Evolutionary conservation across 1,140 invertebrate species (phyloP).

Genomic region (Ceratitis capitata): DNA sequence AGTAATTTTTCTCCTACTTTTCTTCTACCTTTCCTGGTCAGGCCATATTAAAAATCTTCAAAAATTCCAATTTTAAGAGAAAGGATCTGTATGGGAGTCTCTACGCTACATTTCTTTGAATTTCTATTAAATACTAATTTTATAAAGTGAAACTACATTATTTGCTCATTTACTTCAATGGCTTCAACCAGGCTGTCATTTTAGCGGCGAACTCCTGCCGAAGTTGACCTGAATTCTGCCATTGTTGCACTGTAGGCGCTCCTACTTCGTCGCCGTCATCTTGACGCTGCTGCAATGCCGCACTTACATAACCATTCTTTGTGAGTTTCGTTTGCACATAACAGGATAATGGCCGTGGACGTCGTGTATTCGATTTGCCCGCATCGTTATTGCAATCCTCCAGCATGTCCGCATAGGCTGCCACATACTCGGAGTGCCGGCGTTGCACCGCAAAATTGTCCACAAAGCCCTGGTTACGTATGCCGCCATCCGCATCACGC

Average conservation of each 20-base stretch:
- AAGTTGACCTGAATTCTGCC: constrained; percentile 22
- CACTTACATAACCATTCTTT: constrained; percentile 56
- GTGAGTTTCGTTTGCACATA: constrained; percentile 55
- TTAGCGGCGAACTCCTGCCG: background rate
- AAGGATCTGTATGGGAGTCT: too few species aligned
- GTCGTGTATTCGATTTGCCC: background rate
- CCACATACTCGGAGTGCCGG: constrained; percentile 46
- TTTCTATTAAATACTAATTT: too few species aligned
- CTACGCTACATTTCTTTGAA: too few species aligned
- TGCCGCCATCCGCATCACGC: background rate
- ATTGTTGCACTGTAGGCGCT: background rate
- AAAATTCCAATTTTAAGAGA: too few species aligned
- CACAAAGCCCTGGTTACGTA: constrained; percentile 11
- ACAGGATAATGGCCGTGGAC: constrained; percentile 49
- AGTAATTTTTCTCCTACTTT: too few species aligned
- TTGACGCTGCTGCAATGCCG: constrained; percentile 44
- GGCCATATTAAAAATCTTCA: too few species aligned
- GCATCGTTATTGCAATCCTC: constrained; percentile 43
- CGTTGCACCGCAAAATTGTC: constrained; percentile 39
- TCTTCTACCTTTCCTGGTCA: too few species aligned
- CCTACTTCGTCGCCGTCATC: constrained; percentile 39
- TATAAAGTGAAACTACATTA: background rate
- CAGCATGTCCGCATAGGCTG: constrained; percentile 49
- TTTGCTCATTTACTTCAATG: constrained; percentile 38
- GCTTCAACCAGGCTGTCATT: constrained; percentile 23